Base-by-base conservation (phyloP, 2,113 vertebrate genomes). In the Pseudorectes ferrugineus region DNA sequence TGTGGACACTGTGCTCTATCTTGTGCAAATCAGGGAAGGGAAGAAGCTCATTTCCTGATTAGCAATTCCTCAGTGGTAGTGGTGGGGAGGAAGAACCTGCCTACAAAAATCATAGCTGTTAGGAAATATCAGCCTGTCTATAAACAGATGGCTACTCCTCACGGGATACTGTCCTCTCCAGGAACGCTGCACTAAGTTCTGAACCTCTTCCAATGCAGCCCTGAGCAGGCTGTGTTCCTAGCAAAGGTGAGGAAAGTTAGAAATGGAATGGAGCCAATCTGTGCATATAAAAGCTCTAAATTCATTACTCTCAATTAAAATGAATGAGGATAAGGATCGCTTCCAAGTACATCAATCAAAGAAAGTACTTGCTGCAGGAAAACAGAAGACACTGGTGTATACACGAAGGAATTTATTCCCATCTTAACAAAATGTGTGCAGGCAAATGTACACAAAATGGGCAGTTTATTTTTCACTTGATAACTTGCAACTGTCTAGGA, bases 241-340 rank as follows among this genome's bases (percentile, higher is more conserved):
- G 89, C 49, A 94, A 96, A 96, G 90, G 92, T 96, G 94, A 96
- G 65, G 61, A 96, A 97, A 97, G 67, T 94, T 94, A 91, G 75
- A 96, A 95, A 96, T 94, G 94, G 97, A 95, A 97, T 36, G 0
- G 38, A 85, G 86, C 91, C 94, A 97, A 92, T 83, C 96, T 86
- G 88, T 86, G 86, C 93, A 55, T 80, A 95, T 82, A 93, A 96
- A 97, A 96, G 78, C 83, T 95, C 74, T 91, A 97, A 92, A 91
- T 96, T 94, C 93, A 97, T 96, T 97, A 96, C 82, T 97, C 96
- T 96, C 89, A 95, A 96, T 97, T 96, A 97, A 97, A 97, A 97
- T 94, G 92, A 97, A 94, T 96, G 87, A 96, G 73, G 82, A 86
- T 95, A 95, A 97, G 83, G 63, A 95, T 95, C 7, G 85, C 93